phyloP scores from a whole-genome alignment of 2,113 vertebrate genomes.

The Orthonyx spaldingii region DNA sequence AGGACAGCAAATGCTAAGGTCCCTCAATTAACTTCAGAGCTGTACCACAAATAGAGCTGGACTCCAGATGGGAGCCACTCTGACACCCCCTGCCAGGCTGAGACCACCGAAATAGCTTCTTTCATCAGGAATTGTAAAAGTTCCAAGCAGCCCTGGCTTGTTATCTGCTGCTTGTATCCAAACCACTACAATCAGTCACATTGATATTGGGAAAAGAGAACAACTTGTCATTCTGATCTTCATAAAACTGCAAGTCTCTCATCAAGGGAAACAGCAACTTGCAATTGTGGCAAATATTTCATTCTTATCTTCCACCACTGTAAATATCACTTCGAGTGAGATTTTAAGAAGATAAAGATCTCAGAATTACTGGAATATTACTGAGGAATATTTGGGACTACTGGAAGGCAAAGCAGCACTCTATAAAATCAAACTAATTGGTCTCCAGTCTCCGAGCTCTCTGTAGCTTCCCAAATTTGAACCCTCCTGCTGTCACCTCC shows the following conservation, averaged over 20 bases:
- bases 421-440: not conserved
- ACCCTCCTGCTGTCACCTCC: not conserved
- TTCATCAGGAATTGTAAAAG: not conserved
- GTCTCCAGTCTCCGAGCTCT: not conserved
- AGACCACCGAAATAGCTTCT: not conserved
- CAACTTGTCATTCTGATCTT: not conserved
- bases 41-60: not conserved
- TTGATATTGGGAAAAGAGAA: not conserved
- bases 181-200: not conserved
- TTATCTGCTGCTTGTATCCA: not conserved
- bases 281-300: not conserved
- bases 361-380: not conserved
- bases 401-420: not conserved
- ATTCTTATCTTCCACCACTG: not conserved
- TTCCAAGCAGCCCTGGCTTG: not conserved
- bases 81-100: not conserved
- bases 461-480: not conserved
- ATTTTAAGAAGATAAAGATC: not conserved
- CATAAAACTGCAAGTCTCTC: not conserved
- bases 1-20: not conserved
- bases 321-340: not conserved
- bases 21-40: not conserved
- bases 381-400: not conserved
- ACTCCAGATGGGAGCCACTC: not conserved
- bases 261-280: not conserved